A percentile compares a stretch with the other conserved stretches of the same genome.
phyloP scores from a whole-genome alignment of 2,113 vertebrate genomes.

The Hemichromis elongatus region DNA sequence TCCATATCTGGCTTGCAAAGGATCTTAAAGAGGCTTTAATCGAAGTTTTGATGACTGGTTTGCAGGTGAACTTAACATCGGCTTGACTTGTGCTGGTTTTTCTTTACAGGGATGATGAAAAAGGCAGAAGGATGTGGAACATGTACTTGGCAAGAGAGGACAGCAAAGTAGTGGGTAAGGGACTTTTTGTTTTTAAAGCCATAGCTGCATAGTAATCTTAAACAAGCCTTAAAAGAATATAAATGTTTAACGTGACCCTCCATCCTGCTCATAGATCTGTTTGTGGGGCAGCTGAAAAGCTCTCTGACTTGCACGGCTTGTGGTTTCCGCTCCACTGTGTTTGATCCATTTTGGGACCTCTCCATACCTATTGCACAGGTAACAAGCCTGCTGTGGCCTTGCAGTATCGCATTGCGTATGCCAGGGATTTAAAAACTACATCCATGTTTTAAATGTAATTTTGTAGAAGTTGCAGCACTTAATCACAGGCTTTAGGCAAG shows the following conservation, averaged over 20 bases:
- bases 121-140: constrained; percentile 90
- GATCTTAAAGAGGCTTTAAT: background rate
- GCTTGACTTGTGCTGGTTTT: background rate
- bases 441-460: background rate
- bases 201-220: background rate
- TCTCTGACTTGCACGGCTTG: constrained; percentile 89
- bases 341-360: constrained; percentile 96
- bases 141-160: constrained; percentile 90
- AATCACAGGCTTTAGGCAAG: background rate
- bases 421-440: background rate
- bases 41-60: background rate
- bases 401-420: background rate
- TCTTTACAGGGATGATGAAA: constrained; percentile 83
- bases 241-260: background rate
- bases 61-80: accelerated
- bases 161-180: constrained; percentile 89
- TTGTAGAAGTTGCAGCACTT: background rate
- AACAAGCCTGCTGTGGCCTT: background rate
- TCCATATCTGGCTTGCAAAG: background rate
- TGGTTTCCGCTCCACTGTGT: constrained; percentile 90
- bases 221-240: background rate
- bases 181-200: background rate
- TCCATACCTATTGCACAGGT: constrained; percentile 94
- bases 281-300: constrained; percentile 95
- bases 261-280: constrained; percentile 77